Conservation (phyloP, 2,797 vertebrate species). For the Sparus aurata region DNA sequence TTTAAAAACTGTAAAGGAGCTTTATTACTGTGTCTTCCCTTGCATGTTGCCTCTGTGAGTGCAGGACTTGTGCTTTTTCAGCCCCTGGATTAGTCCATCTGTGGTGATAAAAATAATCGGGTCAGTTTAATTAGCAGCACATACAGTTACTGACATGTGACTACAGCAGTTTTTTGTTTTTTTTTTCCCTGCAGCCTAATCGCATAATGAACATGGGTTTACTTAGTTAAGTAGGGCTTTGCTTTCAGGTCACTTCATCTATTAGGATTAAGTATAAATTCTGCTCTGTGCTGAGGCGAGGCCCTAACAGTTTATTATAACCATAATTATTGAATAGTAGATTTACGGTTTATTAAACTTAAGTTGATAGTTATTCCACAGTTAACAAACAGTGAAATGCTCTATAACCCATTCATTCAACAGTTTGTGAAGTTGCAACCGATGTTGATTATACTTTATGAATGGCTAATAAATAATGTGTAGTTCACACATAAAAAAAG, state of each 20-base stretch:
- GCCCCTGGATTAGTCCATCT: not conserved
- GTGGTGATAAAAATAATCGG: conserved; percentile 1
- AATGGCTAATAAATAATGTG: too few relatives aligned
- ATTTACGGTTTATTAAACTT: too few relatives aligned
- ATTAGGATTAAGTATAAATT: not conserved
- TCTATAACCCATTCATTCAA: too few relatives aligned
- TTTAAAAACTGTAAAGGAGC: not conserved
- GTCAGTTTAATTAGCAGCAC: conserved; percentile 21
- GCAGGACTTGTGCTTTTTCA: not conserved
- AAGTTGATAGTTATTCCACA: too few relatives aligned
- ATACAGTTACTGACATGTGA: conserved; percentile 15
- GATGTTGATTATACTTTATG: too few relatives aligned
- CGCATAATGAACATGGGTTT: conserved; percentile 4
- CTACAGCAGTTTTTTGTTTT: conserved; percentile 3
- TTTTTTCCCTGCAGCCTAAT: not conserved
- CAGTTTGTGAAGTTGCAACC: too few relatives aligned
- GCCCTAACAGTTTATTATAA: too few relatives aligned
- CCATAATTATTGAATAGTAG: too few relatives aligned
- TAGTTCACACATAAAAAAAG: too few relatives aligned
- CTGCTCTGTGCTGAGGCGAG: not conserved
- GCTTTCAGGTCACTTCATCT: conserved; percentile 11
- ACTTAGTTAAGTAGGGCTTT: conserved; percentile 7
- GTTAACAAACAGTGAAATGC: too few relatives aligned
- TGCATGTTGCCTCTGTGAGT: not conserved
- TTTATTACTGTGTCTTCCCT: not conserved